phyloP scores from a whole-genome alignment of 1,140 invertebrate genomes.

The Bombus soroeensis region DNA sequence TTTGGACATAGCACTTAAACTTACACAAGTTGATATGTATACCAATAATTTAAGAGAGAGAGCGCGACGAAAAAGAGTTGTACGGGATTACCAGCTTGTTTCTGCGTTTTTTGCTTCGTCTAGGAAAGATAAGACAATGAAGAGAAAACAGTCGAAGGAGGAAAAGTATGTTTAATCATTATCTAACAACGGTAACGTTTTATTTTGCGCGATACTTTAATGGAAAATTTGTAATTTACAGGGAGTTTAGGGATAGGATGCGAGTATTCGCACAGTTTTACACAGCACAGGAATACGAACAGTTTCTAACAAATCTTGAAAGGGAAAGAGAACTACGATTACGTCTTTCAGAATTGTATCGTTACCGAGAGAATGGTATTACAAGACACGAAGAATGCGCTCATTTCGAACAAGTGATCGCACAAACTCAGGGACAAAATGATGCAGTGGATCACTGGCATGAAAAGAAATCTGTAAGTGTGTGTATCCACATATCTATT shows the following conservation, averaged over 20 bases:
- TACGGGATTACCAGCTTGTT: conserved; percentile 93
- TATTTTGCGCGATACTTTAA: conserved; percentile 14
- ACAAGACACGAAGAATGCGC: conserved; percentile 91
- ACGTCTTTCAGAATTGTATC: conserved; percentile 91
- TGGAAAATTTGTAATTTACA: conserved; percentile 69
- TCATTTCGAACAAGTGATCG: conserved; percentile 90
- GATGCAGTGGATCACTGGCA: conserved; percentile 79
- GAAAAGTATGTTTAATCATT: conserved; percentile 85
- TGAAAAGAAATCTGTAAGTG: conserved; percentile 85
- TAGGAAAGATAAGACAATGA: conserved; percentile 83
- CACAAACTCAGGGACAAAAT: conserved; percentile 77
- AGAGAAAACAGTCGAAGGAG: conserved; percentile 88
- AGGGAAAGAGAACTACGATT: conserved; percentile 92
- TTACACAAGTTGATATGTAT: conserved; percentile 93
- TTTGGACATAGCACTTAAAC: conserved; percentile 89
- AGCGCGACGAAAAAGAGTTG: conserved; percentile 93
- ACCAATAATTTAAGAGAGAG: conserved; percentile 92
- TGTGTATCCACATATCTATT: conserved; percentile 54
- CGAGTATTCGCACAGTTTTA: conserved; percentile 94
- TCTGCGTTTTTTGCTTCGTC: conserved; percentile 88
- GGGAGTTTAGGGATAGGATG: conserved; percentile 91
- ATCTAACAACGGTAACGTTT: background rate
- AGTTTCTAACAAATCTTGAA: conserved; percentile 89
- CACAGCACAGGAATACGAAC: conserved; percentile 91
- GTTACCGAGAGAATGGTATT: conserved; percentile 91